These are phyloP conservation scores for Drosophila leonis DNA, from an alignment of 2,888 invertebrate genomes.

Conservation along the genomic window DNA sequence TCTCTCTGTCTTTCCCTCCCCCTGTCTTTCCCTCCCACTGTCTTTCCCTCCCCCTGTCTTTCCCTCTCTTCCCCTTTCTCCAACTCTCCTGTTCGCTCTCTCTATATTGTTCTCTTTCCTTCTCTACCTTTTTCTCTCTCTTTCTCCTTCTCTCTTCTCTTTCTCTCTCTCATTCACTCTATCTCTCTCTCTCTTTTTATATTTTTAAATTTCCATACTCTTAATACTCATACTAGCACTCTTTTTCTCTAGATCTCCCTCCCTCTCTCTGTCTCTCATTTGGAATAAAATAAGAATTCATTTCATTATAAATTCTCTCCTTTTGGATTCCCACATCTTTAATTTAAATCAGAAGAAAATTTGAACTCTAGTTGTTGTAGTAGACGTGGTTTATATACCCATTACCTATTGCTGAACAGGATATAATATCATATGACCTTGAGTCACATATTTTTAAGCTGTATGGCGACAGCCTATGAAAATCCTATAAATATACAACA, in stretches of 20 bases:
- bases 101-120: not conserved
- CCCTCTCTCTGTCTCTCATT: not conserved
- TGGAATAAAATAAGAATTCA: too few species aligned
- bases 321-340: too few species aligned
- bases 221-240: too few species aligned
- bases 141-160: not conserved
- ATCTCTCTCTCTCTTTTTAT: too few species aligned
- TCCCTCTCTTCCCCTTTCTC: not conserved
- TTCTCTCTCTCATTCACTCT: not conserved
- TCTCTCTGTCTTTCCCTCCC: not conserved
- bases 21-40: not conserved
- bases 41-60: not conserved
- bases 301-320: too few species aligned
- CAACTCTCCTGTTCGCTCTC: not conserved
- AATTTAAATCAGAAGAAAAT: too few species aligned
- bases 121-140: not conserved
- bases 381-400: not conserved
- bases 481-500: conserved; percentile 41
- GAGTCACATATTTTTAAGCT: conserved; percentile 43
- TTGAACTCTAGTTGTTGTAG: too few species aligned
- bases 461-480: conserved; percentile 48
- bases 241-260: too few species aligned
- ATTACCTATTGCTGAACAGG: not conserved
- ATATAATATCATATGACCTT: conserved; percentile 45
- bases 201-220: too few species aligned